A percentile compares a stretch with the other conserved stretches of the same genome.
phyloP scores from a whole-genome alignment of 2,113 vertebrate genomes.

The Montifringilla adamsi region DNA sequence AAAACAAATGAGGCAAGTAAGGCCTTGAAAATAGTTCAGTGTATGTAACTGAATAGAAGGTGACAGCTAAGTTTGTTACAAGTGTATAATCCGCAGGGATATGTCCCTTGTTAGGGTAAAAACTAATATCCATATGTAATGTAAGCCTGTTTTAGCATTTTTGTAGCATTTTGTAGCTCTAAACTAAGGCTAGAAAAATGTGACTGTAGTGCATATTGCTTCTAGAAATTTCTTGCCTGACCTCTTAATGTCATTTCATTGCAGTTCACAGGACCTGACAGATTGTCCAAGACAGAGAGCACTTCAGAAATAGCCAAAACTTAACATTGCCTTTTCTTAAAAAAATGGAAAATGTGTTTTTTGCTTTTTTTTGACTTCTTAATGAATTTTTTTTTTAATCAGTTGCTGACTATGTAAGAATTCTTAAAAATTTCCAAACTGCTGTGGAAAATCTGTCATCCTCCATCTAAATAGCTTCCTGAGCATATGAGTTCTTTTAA shows the following conservation, averaged over 20 bases:
- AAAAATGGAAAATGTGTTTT: background rate
- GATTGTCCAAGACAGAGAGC: background rate
- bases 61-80: background rate
- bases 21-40: background rate
- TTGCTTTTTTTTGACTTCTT: background rate
- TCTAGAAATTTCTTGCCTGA: background rate
- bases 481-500: background rate
- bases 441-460: background rate
- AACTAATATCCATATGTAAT: background rate
- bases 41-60: background rate
- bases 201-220: background rate
- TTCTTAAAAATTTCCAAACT: background rate
- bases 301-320: background rate
- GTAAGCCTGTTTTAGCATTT: background rate
- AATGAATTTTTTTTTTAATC: background rate
- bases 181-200: background rate
- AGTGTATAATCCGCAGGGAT: background rate
- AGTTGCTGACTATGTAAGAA: background rate
- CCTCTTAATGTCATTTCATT: background rate
- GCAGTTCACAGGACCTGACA: background rate
- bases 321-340: background rate
- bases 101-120: background rate
- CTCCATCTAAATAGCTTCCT: background rate
- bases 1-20: background rate
- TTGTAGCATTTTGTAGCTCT: background rate